phyloP scores from a whole-genome alignment of 2,797 vertebrate genomes.

The Botia almorhae region DNA sequence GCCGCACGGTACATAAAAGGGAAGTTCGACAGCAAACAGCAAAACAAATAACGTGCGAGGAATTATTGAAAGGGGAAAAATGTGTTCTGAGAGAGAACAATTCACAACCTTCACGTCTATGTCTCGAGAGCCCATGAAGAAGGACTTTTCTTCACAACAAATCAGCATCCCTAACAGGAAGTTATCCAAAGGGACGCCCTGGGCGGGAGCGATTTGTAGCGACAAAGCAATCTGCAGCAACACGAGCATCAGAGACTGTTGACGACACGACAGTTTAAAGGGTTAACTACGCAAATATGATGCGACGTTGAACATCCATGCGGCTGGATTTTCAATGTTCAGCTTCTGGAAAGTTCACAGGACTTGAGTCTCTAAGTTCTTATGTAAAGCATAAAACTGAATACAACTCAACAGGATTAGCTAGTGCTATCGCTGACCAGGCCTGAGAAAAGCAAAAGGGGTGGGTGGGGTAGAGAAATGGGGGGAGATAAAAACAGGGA shows the following conservation, averaged over 20 bases:
- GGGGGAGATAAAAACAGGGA: not conserved
- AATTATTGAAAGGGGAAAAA: conserved; percentile 28
- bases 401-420: conserved; percentile 23
- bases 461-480: not conserved
- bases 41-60: conserved; percentile 33
- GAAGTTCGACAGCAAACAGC: conserved; percentile 2
- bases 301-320: too few relatives aligned
- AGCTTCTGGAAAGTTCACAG: not conserved
- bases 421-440: conserved; percentile 17
- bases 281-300: too few relatives aligned
- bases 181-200: not conserved
- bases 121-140: conserved; percentile 11
- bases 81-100: not conserved
- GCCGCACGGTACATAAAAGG: conserved; percentile 38
- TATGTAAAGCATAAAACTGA: not conserved
- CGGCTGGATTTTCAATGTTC: not conserved
- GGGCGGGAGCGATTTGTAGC: not conserved
- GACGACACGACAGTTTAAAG: too few relatives aligned
- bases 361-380: not conserved
- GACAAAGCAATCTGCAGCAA: not conserved
- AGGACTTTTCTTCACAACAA: not conserved
- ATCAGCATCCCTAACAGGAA: not conserved
- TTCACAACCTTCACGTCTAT: not conserved
- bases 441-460: not conserved
- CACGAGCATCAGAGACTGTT: too few relatives aligned